Conservation (phyloP, 2,113 vertebrate genomes). For the Eubucco bourcierii region DNA sequence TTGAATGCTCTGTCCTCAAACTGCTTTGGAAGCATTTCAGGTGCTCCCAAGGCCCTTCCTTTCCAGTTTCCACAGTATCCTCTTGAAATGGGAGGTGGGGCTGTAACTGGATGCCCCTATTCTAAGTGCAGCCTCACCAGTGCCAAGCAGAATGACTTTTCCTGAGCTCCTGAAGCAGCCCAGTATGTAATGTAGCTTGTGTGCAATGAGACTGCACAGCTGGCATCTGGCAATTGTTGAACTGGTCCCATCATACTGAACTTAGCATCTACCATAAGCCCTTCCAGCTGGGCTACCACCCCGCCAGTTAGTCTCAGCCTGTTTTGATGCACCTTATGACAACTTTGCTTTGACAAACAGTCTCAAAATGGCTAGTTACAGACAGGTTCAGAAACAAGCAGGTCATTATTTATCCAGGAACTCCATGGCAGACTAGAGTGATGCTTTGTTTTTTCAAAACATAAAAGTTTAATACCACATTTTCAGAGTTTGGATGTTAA, state of each 20-base stretch:
- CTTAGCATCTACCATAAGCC: background rate
- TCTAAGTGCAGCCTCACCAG: background rate
- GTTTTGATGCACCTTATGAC: background rate
- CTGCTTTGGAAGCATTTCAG: background rate
- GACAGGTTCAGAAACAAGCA: background rate
- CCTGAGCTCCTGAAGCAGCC: background rate
- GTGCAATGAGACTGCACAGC: background rate
- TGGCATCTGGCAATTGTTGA: too few relatives aligned
- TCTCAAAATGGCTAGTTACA: background rate
- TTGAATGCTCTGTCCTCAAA: background rate
- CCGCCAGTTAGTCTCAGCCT: background rate
- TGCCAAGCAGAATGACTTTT: background rate
- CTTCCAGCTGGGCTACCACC: background rate
- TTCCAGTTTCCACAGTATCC: background rate
- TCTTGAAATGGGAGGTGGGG: background rate
- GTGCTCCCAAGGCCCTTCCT: fast-evolving
- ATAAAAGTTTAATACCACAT: background rate
- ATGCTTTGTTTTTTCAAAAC: background rate
- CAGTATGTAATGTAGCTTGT: background rate
- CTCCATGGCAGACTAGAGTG: background rate
- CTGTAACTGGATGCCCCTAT: background rate
- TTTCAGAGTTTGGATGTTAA: background rate
- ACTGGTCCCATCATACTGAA: too few relatives aligned
- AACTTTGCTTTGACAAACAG: background rate
- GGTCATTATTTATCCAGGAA: background rate